Conservation (phyloP, 2,797 vertebrate genomes). For the Ptychadena robeensis region DNA sequence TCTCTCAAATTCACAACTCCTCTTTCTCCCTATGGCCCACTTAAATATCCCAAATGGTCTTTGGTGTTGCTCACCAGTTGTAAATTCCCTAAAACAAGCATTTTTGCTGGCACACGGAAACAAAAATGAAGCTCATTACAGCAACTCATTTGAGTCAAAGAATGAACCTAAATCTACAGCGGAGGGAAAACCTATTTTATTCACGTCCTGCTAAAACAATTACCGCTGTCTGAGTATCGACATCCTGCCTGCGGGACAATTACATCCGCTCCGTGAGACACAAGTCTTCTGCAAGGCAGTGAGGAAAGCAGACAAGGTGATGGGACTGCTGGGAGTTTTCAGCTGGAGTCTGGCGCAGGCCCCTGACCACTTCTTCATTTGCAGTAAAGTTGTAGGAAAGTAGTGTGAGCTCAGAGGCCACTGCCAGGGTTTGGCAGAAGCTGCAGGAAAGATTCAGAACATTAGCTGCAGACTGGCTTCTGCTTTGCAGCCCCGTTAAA, state of each 20-base stretch:
- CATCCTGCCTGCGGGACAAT: constrained; percentile 53
- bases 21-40: neutral
- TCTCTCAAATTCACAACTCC: neutral
- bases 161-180: constrained; percentile 5
- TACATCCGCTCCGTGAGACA: constrained; percentile 45
- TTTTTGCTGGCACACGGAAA: neutral
- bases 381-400: constrained; percentile 24
- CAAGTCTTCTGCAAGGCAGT: constrained; percentile 13
- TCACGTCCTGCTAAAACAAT: constrained; percentile 54
- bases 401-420: constrained; percentile 2
- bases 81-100: neutral
- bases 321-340: constrained; percentile 4
- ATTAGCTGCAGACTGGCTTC: constrained; percentile 34
- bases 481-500: constrained; percentile 1
- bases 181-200: constrained; percentile 42
- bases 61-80: neutral
- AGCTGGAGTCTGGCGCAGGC: neutral
- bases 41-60: no score
- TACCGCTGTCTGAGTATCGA: constrained; percentile 40
- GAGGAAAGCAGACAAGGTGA: constrained; percentile 19
- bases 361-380: constrained; percentile 25
- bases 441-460: neutral
- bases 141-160: constrained; percentile 14
- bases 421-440: constrained; percentile 28
- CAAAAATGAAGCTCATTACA: constrained; percentile 8